phyloP scores from a whole-genome alignment of 2,797 vertebrate species.

The Hipposideros larvatus region DNA sequence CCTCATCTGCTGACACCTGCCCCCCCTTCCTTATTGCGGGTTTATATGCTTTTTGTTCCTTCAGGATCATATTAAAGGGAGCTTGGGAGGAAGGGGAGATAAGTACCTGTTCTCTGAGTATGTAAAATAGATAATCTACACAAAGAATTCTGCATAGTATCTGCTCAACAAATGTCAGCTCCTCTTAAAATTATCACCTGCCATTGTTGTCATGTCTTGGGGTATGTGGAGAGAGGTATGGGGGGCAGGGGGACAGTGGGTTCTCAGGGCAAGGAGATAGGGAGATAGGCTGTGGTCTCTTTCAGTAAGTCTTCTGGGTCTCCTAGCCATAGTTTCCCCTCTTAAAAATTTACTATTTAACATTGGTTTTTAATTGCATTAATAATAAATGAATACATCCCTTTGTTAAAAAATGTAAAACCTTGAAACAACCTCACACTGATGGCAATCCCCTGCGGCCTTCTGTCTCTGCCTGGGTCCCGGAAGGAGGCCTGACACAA shows the following conservation, averaged over 20 bases:
- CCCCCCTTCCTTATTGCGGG: slow-evolving; percentile 62
- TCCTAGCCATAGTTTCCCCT: not conserved
- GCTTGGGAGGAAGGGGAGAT: slow-evolving; percentile 41
- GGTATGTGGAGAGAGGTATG: not conserved
- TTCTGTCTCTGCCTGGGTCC: not conserved
- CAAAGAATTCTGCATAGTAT: not conserved
- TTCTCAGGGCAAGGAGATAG: not conserved
- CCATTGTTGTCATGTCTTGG: not conserved
- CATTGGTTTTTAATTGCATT: slow-evolving; percentile 69
- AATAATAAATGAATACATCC: slow-evolving; percentile 52
- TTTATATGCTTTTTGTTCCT: slow-evolving; percentile 72
- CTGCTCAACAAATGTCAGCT: slow-evolving; percentile 64
- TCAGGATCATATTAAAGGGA: slow-evolving; percentile 59
- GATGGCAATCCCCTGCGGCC: not conserved
- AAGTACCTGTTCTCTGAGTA: not conserved
- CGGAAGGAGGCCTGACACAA: not conserved
- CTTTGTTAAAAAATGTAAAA: slow-evolving; percentile 9
- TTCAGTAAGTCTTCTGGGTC: not conserved
- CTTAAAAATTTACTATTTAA: slow-evolving; percentile 69
- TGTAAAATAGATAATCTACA: slow-evolving; percentile 56
- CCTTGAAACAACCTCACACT: not conserved
- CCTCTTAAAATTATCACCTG: slow-evolving; percentile 62
- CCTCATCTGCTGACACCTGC: slow-evolving; percentile 69
- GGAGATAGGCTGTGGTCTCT: slow-evolving; percentile 32
- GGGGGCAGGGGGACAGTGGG: not conserved